phyloP scores from a whole-genome alignment of 2,113 vertebrate species.

The Oplegnathus fasciatus region DNA sequence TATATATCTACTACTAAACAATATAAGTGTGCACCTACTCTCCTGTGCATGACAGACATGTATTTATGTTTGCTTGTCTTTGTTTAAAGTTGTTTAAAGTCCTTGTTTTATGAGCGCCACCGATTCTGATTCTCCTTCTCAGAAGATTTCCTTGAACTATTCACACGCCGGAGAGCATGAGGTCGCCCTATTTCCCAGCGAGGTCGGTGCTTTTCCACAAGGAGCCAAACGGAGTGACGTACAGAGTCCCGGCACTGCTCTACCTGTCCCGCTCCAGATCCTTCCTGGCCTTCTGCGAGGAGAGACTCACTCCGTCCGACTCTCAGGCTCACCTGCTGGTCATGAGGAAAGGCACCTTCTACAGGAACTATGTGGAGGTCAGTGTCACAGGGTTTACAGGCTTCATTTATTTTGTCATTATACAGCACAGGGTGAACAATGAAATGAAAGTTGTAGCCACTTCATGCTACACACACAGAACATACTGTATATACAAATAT shows the following conservation, averaged over 20 bases:
- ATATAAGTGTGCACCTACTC: not conserved
- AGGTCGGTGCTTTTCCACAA: conserved; percentile 91
- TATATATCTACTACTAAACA: not conserved
- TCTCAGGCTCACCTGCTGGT: conserved; percentile 93
- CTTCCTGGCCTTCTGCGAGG: conserved; percentile 95
- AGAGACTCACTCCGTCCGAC: conserved; percentile 90
- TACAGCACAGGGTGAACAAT: too few species aligned
- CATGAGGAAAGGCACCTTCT: conserved; percentile 88
- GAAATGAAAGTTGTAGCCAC: too few species aligned
- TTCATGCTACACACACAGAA: too few species aligned
- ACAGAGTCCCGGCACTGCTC: conserved; percentile 92
- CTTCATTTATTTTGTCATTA: too few species aligned
- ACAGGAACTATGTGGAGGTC: conserved; percentile 90
- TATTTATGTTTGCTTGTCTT: not conserved
- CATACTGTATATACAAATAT: too few species aligned
- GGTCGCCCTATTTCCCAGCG: conserved; percentile 84
- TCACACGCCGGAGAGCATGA: conserved; percentile 81
- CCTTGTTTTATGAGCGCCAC: too few species aligned
- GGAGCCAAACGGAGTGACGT: conserved; percentile 90
- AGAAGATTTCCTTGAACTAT: conserved; percentile 28
- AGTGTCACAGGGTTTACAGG: conserved; percentile 35
- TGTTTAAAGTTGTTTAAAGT: not conserved
- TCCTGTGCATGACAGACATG: not conserved
- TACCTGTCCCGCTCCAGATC: conserved; percentile 83
- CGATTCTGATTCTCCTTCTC: not conserved